Evolutionary conservation across 2,888 invertebrate species (phyloP), one percentile per base, ranked within the genome.

Genomic region (Watsonalla cultraria): DNA sequence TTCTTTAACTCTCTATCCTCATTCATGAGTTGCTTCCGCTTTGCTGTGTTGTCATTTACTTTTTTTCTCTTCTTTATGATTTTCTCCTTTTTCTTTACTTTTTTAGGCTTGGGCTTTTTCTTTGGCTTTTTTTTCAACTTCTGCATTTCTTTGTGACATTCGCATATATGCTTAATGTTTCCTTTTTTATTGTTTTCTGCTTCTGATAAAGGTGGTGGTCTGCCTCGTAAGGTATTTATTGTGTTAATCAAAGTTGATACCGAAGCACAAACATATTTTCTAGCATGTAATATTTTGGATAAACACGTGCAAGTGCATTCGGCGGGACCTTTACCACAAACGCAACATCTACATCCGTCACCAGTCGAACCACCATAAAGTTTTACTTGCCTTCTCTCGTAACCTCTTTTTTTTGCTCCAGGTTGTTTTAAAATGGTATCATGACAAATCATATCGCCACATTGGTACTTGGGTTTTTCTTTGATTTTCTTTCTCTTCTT

Each of bases 1-100:
- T 60, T 53, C 50, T 65, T 52, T 37, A 42, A 54, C 47, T 51
- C 56, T 54, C 8, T 14, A 14, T 8, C 42, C 45, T 47, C 33
- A 24, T 42, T 58, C 14, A 34, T 34, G 6, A n/a, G 34, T 11
- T 45, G 52, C 48, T 56, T 57, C 45, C 34, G 49, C 50, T 9
- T 52, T 53, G 60, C 9, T 53, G 47, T 48, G 54, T 11, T 42
- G 42, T 42, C 8, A 4, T 24, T 24, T 24, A 24, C 24, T 33
- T 49, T 37, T n/a, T n/a, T 35, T 33, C 50, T 50, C 54, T 51
- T 59, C 46, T 35, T 53, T 53, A 54, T 51, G 45, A 9, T 14
- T 49, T 56, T 42, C 37, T 7, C 9, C 11, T 42, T 42, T 42
- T 11, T 11, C 49, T 45, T 7, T 34, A 45, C 35, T 46, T 34